phyloP scores from a whole-genome alignment of 2,797 vertebrate species.

The Falco cherrug region DNA sequence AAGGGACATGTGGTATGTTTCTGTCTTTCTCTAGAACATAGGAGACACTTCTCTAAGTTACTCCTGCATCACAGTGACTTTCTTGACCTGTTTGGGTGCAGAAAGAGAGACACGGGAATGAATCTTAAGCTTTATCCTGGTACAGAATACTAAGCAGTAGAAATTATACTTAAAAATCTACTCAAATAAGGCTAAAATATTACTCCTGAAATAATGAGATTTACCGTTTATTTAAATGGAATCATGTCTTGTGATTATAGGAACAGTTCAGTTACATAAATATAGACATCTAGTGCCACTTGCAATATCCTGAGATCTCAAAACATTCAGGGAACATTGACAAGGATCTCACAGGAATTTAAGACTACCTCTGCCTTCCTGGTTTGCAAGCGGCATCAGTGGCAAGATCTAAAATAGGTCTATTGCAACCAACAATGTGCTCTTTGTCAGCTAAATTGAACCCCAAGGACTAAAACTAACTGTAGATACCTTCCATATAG shows the following conservation, averaged over 20 bases:
- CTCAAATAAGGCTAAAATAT: not conserved
- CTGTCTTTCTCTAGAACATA: not conserved
- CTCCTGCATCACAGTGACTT: not conserved
- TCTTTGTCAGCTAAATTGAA: not conserved
- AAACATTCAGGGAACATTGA: not conserved
- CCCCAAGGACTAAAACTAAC: not conserved
- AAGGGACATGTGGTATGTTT: not conserved
- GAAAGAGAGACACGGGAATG: not conserved
- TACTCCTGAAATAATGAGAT: not conserved
- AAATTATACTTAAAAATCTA: not conserved
- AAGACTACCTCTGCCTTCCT: not conserved
- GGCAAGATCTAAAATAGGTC: not conserved
- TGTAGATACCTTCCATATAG: not conserved
- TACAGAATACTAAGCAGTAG: not conserved
- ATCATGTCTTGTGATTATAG: not conserved
- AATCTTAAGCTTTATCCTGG: not conserved
- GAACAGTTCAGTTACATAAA: not conserved
- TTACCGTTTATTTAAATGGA: not conserved
- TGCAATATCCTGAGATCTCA: not conserved
- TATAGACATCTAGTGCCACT: not conserved
- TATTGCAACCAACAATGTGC: not conserved
- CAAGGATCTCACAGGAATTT: not conserved
- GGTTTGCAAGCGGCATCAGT: not conserved
- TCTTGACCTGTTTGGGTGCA: not conserved
- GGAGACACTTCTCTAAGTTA: not conserved